Evolutionary conservation across 2,888 invertebrate genomes (phyloP), one percentile per base, ranked within the genome.

Genomic region (Sminthurinus aureus): DNA sequence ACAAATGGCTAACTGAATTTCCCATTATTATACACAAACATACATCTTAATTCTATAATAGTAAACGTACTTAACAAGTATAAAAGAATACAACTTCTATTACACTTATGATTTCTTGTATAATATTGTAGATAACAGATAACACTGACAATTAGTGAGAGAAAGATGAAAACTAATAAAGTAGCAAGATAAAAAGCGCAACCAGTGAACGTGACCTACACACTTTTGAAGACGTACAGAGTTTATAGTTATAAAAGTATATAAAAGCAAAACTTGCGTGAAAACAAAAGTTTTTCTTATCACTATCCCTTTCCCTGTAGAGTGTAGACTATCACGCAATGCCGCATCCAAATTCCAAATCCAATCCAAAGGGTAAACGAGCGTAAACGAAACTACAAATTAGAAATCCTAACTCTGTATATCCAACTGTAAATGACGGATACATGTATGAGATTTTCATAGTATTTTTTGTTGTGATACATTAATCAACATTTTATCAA

Each of bases 151-250:
- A 58, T 58, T 58, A 58, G 18, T 13, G 20, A 2, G 24, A 20
- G 71, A 71, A 20, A 20, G 24, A 71, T 13, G 71, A 20, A 20
- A 71, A 71, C 12, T 20, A 24, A 20, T 13, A 71, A 38, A 38
- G 71, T 18, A 13, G 20, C 15, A 20, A 13, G 71, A 71, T 13
- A 22, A n/a, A 20, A 71, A 24, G 24, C n/a, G 71, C 22, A 71
- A 22, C n/a, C 71, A 11, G 24, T 12, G 71, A 22, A 71, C 58
- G 71, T 71, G 24, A 71, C 71, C 24, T 71, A 71, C 24, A 71
- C 71, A 58, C 58, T 13, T 38, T 38, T 38, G 38, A 4, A 6
- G 6, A 38, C 1, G 38, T 38, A 38, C 38, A 38, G 6, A 38
- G 38, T 38, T 4, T 38, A 6, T 6, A 38, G 38, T 38, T 38